Base-by-base conservation (phyloP, 2,797 vertebrate genomes). In the Parauchenoglanis ngamensis region DNA sequence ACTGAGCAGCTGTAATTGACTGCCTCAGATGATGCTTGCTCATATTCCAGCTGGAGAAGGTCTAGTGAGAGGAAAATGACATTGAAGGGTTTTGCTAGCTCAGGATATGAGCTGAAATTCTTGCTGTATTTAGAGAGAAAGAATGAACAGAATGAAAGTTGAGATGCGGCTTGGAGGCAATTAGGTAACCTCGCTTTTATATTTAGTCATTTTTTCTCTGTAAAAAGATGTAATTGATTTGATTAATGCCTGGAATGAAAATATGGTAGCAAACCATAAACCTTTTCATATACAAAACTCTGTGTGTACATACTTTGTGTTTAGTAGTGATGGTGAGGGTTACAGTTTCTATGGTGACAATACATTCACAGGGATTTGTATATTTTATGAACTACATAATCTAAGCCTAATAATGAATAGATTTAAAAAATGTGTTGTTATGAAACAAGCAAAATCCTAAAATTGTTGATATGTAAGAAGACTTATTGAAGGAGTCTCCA, bases 1-100 rank as follows among this genome's bases (percentile, higher is more conserved):
- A 76, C 35, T 70, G 54, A 52, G 40, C 13, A 23, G 44, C 77
- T 88, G 77, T 56, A 81, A 61, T 35, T 57, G 61, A 86, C 35
- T 68, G 25, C 49, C 35, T 86, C 67, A 46, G 63, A 79, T 56
- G 52, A 23, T 67, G 7, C 23, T 56, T 59, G 44, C 28, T 83
- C 57, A 21, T 35, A n/a, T 63, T 87, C 6, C 65, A 82, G n/a
- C 21, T 52, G 56, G 23, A 86, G 59, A 73, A 15, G n/a, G 70
- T 82, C 67, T 82, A 6, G 11, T 19, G 25, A 80, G 17, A 70
- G 49, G 21, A 73, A 52, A 67, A 78, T 12, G 3, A 28, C 46
- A 67, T 13, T 44, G 13, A 52, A 44, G 12, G 7, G 8, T n/a
- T 86, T 86, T 67, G 57, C 40, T 70, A 67, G 17, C n/a, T 49